Percentiles rank a stretch among this genome's conserved stretches.
Evolutionary conservation across 1,140 invertebrate species (phyloP).

Genomic region (Lordiphosa mommai): DNA sequence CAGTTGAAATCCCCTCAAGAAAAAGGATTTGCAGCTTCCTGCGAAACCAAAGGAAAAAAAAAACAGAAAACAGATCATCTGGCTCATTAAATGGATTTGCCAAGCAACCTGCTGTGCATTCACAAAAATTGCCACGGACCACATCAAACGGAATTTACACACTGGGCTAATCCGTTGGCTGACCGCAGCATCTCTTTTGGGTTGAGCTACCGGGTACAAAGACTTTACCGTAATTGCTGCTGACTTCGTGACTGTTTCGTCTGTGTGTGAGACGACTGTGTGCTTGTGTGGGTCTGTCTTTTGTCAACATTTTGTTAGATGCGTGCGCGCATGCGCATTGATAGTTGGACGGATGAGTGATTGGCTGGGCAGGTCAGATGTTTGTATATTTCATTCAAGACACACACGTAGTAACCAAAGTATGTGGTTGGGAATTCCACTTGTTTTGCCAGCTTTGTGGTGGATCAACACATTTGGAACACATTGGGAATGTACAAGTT

Average conservation of each 20-base stretch:
- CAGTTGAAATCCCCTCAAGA: slow-evolving; percentile 23
- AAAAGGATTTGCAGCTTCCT: slow-evolving; percentile 43
- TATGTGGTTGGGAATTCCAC: slow-evolving; percentile 7
- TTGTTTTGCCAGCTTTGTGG: slow-evolving; percentile 34
- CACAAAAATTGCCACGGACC: slow-evolving; percentile 31
- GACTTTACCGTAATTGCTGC: slow-evolving; percentile 66
- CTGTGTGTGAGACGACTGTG: background rate
- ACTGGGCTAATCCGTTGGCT: slow-evolving; percentile 37
- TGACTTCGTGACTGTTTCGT: slow-evolving; percentile 70
- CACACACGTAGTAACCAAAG: background rate
- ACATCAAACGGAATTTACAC: slow-evolving; percentile 41
- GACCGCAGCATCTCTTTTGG: slow-evolving; percentile 43
- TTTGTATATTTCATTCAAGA: slow-evolving; percentile 28
- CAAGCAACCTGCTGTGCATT: slow-evolving; percentile 52
- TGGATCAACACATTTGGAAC: slow-evolving; percentile 2
- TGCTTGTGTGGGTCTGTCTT: slow-evolving; percentile 11
- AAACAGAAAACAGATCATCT: slow-evolving; percentile 47
- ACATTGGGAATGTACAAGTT: too few species aligned
- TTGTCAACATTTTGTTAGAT: slow-evolving; percentile 20
- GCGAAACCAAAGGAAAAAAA: slow-evolving; percentile 38
- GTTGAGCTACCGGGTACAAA: slow-evolving; percentile 24
- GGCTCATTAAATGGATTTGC: slow-evolving; percentile 73
- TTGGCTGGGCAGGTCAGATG: slow-evolving; percentile 8
- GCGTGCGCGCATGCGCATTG: too few species aligned
- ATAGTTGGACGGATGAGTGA: background rate